Evolutionary conservation across 1,140 invertebrate genomes (phyloP).

Genomic region (Hyles euphorbiae): DNA sequence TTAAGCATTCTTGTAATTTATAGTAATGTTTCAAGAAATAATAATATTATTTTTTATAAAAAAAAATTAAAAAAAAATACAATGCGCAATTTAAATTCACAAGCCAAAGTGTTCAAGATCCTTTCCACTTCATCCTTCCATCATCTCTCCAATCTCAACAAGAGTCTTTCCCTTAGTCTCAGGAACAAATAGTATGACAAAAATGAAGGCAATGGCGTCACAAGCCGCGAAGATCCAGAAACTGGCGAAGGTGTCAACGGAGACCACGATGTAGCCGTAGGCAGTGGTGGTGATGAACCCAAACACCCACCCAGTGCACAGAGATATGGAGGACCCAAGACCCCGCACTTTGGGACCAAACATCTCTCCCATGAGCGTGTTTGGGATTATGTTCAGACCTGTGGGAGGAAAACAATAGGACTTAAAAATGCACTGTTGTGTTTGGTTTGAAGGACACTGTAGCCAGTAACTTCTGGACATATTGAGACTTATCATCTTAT

Average conservation of each 20-base stretch:
- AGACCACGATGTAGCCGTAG: slow-evolving; percentile 1
- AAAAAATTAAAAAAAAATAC: no score
- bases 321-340: background rate
- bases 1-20: no score
- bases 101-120: no score
- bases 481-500: no score
- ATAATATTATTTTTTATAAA: no score
- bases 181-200: slow-evolving; percentile 1
- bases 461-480: no score
- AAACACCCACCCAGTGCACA: background rate
- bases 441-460: no score
- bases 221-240: slow-evolving; percentile 5
- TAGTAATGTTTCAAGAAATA: no score
- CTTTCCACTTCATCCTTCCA: background rate
- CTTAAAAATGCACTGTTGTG: no score
- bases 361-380: slow-evolving; percentile 7
- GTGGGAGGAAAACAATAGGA: background rate
- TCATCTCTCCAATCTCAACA: slow-evolving; percentile 3
- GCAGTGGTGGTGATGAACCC: slow-evolving; percentile 4
- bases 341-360: slow-evolving; percentile 6
- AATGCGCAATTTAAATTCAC: no score
- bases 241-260: background rate
- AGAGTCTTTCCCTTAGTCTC: slow-evolving; percentile 10
- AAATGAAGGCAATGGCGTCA: background rate
- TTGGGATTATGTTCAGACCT: slow-evolving; percentile 9